Conservation (phyloP, 2,113 vertebrate species). For the Fukomys damarensis region DNA sequence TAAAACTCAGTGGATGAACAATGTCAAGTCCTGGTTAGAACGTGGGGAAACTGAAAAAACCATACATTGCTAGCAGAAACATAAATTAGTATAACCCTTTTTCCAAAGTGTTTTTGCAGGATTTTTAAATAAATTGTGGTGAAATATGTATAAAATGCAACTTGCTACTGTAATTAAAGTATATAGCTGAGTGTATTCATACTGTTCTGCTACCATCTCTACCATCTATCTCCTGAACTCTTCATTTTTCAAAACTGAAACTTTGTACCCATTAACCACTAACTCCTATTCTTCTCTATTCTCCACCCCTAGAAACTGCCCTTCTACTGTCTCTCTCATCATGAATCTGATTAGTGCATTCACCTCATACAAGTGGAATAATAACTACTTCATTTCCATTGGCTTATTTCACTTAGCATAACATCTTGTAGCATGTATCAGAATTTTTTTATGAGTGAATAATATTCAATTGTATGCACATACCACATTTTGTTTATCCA, state of each 20-base stretch:
- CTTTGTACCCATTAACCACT: neutral
- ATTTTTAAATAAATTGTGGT: neutral
- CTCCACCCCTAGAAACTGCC: neutral
- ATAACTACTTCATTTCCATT: neutral
- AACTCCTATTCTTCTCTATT: neutral
- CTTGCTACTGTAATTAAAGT: neutral
- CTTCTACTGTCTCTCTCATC: neutral
- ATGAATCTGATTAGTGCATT: neutral
- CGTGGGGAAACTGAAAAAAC: neutral
- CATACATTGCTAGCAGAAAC: neutral
- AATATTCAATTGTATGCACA: neutral
- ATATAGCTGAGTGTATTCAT: neutral
- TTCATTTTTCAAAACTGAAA: constrained; percentile 17
- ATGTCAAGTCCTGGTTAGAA: neutral
- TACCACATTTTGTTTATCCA: constrained; percentile 28
- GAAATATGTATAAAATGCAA: neutral
- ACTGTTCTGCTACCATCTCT: neutral
- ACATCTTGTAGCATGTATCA: neutral
- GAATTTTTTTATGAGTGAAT: neutral
- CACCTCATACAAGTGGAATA: neutral
- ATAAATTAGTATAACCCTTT: neutral
- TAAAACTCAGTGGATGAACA: neutral
- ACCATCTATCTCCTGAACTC: neutral
- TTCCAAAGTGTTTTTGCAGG: constrained; percentile 6
- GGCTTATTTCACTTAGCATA: neutral